Evolutionary conservation across 1,140 invertebrate genomes (phyloP), one percentile per base, ranked within the genome.

Genomic region (Drosophila tani): DNA sequence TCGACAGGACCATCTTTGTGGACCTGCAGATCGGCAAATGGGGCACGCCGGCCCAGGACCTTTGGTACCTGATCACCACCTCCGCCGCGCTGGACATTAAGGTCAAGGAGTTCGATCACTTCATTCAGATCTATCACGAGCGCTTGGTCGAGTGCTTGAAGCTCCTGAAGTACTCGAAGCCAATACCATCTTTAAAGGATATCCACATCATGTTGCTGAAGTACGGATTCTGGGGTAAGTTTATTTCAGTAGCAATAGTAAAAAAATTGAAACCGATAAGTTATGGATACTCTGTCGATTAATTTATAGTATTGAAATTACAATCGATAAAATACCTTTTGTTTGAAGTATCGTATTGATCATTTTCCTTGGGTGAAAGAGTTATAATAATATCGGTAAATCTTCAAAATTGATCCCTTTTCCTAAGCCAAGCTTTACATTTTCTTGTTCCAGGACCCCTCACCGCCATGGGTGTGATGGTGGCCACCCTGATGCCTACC

Each of bases 21-120:
- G 90, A 91, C 14, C 69, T 86, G 12, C 90, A 91, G 60, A 45
- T 88, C 0, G 49, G 71, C 19, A 91, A 82, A 73, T 91, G 82
- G 82, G 90, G 90, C 15, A 46, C 49, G 15, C 87, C 87, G 19
- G 81, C 84, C 3, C 76, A 85, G 17, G 90, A 91, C 43, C 67
- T 91, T 4, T 91, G 79, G 79, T 91, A 86, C 53, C 15, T 91
- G 38, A 79, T 91, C 27, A 60, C 53, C 3, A 71, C 84, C 3
- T 91, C 90, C 0, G 62, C 79, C 1, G 32, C 63, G 0, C 50
- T 82, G 38, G 87, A 88, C 21, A 83, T 88, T 27, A 85, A 81
- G 41, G 29, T 75, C 5, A 82, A 75, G 21, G 84, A 91, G 41
- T 91, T 91, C 11, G 90, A 91, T 64, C 57, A 79, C n/a, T 82